These are phyloP conservation scores for Agrotis ipsilon DNA, from an alignment of 2,888 invertebrate genomes.

Conservation along the genomic window DNA sequence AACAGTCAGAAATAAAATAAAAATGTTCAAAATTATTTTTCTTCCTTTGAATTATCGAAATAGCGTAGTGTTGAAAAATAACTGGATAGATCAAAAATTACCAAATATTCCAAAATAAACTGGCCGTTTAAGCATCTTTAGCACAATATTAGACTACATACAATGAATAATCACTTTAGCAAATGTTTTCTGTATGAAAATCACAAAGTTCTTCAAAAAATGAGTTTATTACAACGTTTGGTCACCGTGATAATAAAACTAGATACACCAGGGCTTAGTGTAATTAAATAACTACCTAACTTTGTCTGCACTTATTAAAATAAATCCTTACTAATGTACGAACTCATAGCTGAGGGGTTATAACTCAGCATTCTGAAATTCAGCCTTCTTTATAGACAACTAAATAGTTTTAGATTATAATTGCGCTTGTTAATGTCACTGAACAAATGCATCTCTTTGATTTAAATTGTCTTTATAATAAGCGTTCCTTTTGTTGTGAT, in stretches of 20 bases:
- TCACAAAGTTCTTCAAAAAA: conserved; percentile 40
- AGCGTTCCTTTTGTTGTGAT: conserved; percentile 51
- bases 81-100: background rate
- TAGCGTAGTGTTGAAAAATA: background rate
- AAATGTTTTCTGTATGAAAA: conserved; percentile 28
- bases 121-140: background rate
- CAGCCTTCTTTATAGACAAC: conserved; percentile 57
- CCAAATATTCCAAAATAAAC: background rate
- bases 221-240: conserved; percentile 52
- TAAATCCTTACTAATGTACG: conserved; percentile 47
- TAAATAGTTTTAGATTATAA: conserved; percentile 42
- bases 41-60: background rate
- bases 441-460: conserved; percentile 44
- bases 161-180: conserved; percentile 1
- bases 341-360: conserved; percentile 47
- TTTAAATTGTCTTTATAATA: conserved; percentile 52
- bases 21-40: no score
- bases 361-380: conserved; percentile 40
- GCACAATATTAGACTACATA: conserved; percentile 1
- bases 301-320: conserved; percentile 58
- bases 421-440: conserved; percentile 24
- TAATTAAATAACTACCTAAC: conserved; percentile 46
- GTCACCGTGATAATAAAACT: conserved; percentile 50
- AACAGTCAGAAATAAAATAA: no score
- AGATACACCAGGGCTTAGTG: conserved; percentile 47